Percentiles rank a stretch among this genome's conserved stretches.
Conservation (phyloP, 1,140 invertebrate genomes). For the Hirudo medicinalis region DNA sequence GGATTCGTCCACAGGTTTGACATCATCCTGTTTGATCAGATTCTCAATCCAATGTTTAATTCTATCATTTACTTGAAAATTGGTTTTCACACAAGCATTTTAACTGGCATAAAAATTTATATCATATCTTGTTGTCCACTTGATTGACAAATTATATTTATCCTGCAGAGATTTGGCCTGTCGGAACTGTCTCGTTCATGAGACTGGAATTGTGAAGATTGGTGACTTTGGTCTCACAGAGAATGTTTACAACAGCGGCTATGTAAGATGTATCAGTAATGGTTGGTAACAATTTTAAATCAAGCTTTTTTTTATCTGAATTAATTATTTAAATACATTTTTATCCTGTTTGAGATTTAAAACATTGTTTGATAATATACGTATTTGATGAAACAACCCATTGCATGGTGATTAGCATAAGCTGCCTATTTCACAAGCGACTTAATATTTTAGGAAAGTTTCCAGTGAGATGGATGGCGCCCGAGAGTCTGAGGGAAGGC, state of each 20-base stretch:
- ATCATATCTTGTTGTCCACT: not conserved
- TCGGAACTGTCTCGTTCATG: conserved; percentile 40
- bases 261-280: conserved; percentile 38
- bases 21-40: not conserved
- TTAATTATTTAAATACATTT: no score
- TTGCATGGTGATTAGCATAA: no score
- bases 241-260: conserved; percentile 36
- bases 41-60: not conserved
- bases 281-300: conserved; percentile 32
- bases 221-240: conserved; percentile 41
- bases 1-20: conserved; percentile 42
- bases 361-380: no score
- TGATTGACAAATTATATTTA: conserved; percentile 23
- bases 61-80: not conserved
- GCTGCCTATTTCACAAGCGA: not conserved
- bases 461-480: conserved; percentile 84
- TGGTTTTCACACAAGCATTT: not conserved
- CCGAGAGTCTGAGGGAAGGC: conserved; percentile 74
- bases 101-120: no score
- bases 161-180: conserved; percentile 41
- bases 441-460: conserved; percentile 50
- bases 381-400: no score
- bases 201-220: conserved; percentile 37
- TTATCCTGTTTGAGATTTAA: no score
- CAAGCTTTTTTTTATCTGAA: no score